Evolutionary conservation across 2,797 vertebrate species (phyloP), one percentile per base, ranked within the genome.

Genomic region (Alfaro cultratus): DNA sequence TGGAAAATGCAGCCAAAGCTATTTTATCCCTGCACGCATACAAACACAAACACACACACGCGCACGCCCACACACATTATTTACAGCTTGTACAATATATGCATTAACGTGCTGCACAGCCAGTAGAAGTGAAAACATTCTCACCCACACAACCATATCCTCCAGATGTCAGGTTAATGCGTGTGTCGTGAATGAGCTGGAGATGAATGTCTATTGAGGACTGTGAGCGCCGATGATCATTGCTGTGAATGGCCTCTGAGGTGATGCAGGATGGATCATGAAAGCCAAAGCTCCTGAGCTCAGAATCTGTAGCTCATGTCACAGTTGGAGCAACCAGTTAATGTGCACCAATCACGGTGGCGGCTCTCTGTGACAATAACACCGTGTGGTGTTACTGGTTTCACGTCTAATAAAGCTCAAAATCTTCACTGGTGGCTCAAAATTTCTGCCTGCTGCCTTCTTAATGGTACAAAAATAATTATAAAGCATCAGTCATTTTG

Each of bases 1-100:
- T 87, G 87, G 92, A 94, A 93, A 90, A 93, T 91, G 88, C 88
- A 87, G 90, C 87, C 88, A 87, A 89, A 92, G 86, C 89, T 85
- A 83, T 92, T 90, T 90, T 86, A 89, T 89, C 82, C 81, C 49
- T 75, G 76, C 85, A 51, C 57, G 76, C 7, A 73, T 57, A 78
- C 74, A 77, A 72, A 74, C 57, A 79, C 43, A 79, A 51, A 73
- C 45, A 76, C 78, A 82, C 74, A 72, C 57, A 78, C 34, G n/a
- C 43, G 75, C 60, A 64, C 34, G 67, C 78, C 78, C 72, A 73
- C 47, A 81, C 76, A 23, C 3, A 26, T 26, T 64, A 73, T 45
- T 64, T 70, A 80, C 74, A 81, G 7, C 47, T 80, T 75, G 75
- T 67, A 81, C 70, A 29, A 23, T 53, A 11, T 43, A 78, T 43